Evolutionary conservation across 2,888 invertebrate species (phyloP).

Genomic region (Trilocha varians): DNA sequence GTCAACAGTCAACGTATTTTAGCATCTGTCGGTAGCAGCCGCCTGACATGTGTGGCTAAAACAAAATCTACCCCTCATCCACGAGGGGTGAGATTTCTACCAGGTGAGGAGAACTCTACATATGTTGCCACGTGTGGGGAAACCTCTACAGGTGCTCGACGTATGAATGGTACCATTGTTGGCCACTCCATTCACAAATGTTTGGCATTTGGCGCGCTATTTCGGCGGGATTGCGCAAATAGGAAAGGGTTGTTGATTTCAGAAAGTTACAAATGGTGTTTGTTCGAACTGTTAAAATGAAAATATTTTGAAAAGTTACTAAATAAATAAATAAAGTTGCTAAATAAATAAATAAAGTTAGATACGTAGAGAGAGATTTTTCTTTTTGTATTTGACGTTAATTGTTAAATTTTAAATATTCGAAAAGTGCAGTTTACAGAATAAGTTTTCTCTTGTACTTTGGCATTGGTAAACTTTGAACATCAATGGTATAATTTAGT

Average conservation of each 20-base stretch:
- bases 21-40: constrained; percentile 71
- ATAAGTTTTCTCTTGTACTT: too few species aligned
- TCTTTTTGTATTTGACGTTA: too few species aligned
- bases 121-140: constrained; percentile 64
- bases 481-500: too few species aligned
- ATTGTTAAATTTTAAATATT: too few species aligned
- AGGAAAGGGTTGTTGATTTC: constrained; percentile 42
- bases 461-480: too few species aligned
- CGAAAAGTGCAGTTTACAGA: too few species aligned
- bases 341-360: too few species aligned
- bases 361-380: too few species aligned
- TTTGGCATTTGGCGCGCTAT: constrained; percentile 56
- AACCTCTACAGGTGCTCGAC: constrained; percentile 61
- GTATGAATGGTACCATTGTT: constrained; percentile 57
- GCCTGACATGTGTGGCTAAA: constrained; percentile 62
- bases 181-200: constrained; percentile 55
- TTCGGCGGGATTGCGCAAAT: constrained; percentile 42
- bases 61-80: constrained; percentile 48
- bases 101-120: constrained; percentile 57
- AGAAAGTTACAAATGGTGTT: not conserved
- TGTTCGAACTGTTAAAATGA: too few species aligned
- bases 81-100: constrained; percentile 60
- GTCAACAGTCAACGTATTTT: constrained; percentile 54
- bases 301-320: too few species aligned
- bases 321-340: too few species aligned